Evolutionary conservation across 1,140 invertebrate species (phyloP), one percentile per base, ranked within the genome.

Genomic region (Saccostrea echinata): DNA sequence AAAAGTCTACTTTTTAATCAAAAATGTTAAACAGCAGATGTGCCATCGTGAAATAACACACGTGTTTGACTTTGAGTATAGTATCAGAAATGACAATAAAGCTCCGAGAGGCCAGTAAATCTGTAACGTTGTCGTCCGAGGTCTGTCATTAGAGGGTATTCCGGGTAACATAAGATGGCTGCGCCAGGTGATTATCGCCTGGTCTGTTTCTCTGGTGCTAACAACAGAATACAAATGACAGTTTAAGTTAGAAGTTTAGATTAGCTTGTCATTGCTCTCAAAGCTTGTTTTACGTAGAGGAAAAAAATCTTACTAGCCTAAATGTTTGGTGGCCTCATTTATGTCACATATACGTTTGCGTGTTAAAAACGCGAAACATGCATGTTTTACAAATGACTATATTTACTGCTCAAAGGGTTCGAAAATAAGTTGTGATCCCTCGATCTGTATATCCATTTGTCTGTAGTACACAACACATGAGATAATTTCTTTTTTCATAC

Each of bases 121-220:
- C 68, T 76, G 68, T 30, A 33, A 33, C 55, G 27, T 76, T 30
- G 68, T 76, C 68, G 30, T 30, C 68, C 27, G 24, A 76, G 24
- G 68, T 76, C 68, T 76, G 27, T 76, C 68, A 76, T 76, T 76
- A 76, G 68, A 76, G 68, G 68, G 68, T 16, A 76, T 76, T 76
- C 68, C 16, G 68, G 68, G 68, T 76, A 76, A 76, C 68, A 13
- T 33, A 76, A 76, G 68, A 30, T 76, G 68, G 68, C 12, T 76
- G 68, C 68, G 13, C 68, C 68, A 16, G 11, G 68, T 33, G 30
- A 76, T 76, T 76, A 76, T 76, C 24, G 13, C 68, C 27, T 6
- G 68, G 13, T 30, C 16, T 76, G 68, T 76, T 12, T 30, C 27
- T 33, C 12, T 13, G 68, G 27, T 27, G 27, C 68, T 76, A 35